phyloP scores from a whole-genome alignment of 2,797 vertebrate genomes.

The Phalanger gymnotis region DNA sequence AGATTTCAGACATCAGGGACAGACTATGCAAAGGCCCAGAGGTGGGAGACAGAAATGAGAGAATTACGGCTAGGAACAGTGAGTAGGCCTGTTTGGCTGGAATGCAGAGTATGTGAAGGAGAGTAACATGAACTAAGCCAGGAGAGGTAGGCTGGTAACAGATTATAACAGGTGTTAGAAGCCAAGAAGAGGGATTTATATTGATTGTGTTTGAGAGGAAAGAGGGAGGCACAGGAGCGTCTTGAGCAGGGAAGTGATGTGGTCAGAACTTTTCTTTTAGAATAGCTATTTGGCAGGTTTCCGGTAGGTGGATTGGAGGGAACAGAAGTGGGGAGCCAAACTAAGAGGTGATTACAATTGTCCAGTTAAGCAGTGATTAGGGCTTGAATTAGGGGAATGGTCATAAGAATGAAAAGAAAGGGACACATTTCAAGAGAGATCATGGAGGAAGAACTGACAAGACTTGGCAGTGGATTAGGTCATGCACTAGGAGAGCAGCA shows the following conservation, averaged over 20 bases:
- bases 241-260: background rate
- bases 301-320: background rate
- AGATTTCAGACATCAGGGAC: background rate
- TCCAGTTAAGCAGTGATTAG: background rate
- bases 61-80: background rate
- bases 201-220: background rate
- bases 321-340: background rate
- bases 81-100: background rate
- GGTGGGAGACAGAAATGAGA: background rate
- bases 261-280: background rate
- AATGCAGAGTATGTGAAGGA: background rate
- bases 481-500: background rate
- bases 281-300: background rate
- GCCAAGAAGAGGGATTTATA: background rate
- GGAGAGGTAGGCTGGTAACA: background rate
- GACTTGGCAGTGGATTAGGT: background rate
- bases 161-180: background rate
- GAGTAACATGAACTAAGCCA: background rate
- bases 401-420: background rate
- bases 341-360: background rate
- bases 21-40: too few relatives aligned
- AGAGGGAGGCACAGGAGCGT: background rate
- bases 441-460: background rate
- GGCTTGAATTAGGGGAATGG: background rate
- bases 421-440: background rate